Evolutionary conservation across 2,797 vertebrate species (phyloP).

Genomic region (Vultur gryphus): DNA sequence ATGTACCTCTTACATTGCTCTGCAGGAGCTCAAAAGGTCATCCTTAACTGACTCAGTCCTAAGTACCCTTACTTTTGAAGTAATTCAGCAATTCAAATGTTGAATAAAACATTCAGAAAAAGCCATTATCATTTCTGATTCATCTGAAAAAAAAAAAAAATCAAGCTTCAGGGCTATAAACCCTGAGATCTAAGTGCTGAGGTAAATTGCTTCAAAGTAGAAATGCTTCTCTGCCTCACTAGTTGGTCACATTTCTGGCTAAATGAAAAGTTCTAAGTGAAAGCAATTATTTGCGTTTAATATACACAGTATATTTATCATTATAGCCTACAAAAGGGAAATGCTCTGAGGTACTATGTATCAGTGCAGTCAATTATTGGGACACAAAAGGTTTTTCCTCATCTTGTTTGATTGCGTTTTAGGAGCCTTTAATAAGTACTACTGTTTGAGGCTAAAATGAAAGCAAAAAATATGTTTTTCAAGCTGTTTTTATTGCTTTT

Average conservation of each 20-base stretch:
- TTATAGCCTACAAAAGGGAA: background rate
- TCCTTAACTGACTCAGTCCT: background rate
- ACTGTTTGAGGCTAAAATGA: background rate
- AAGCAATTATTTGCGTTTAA: background rate
- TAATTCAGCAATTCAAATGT: background rate
- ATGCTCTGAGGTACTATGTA: background rate
- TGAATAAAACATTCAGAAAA: background rate
- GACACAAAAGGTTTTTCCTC: background rate
- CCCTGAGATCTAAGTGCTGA: background rate
- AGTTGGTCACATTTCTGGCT: background rate
- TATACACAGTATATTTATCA: background rate
- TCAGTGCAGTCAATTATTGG: background rate
- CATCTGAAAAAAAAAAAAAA: background rate
- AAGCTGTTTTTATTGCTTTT: background rate
- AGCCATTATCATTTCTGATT: background rate
- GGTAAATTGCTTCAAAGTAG: background rate
- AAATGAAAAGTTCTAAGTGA: background rate
- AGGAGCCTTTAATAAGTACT: background rate
- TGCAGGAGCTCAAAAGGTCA: background rate
- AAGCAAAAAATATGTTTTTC: background rate
- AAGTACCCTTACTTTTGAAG: background rate
- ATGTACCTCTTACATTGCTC: background rate
- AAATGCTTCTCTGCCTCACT: background rate
- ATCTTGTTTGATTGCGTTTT: background rate
- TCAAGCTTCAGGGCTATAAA: background rate